Evolutionary conservation across 1,140 invertebrate genomes (phyloP).

Genomic region (Drosophila subpulchrella): DNA sequence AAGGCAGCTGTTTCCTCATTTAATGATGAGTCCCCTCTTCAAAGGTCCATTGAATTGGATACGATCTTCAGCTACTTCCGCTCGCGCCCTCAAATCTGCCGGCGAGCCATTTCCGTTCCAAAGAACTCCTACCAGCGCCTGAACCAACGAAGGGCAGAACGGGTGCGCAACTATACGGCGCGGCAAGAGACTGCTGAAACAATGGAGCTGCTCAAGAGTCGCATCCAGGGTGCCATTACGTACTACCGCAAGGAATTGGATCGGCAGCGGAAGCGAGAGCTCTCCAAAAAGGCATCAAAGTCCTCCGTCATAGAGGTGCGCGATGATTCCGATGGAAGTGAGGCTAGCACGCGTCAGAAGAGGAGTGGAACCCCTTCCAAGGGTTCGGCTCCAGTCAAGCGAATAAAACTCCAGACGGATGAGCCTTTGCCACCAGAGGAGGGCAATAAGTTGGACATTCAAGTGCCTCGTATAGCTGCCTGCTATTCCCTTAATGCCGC

Average conservation of each 20-base stretch:
- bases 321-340: constrained; percentile 58
- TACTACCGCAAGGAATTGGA: constrained; percentile 64
- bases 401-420: constrained; percentile 14
- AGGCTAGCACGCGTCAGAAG: background rate
- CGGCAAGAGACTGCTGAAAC: constrained; percentile 32
- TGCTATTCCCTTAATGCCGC: constrained; percentile 63
- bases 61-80: constrained; percentile 50
- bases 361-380: background rate
- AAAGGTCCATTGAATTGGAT: constrained; percentile 50
- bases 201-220: constrained; percentile 31
- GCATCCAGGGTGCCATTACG: constrained; percentile 33
- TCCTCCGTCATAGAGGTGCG: constrained; percentile 40
- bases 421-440: background rate
- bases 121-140: constrained; percentile 53
- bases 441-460: constrained; percentile 26
- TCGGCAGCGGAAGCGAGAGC: constrained; percentile 44
- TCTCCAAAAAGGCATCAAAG: background rate
- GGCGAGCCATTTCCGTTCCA: constrained; percentile 61
- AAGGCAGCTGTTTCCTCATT: background rate
- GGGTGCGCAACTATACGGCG: background rate
- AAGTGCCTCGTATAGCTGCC: constrained; percentile 63
- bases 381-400: constrained; percentile 11
- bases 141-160: constrained; percentile 45
- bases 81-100: constrained; percentile 35
- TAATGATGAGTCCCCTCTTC: background rate